These are phyloP conservation scores for Lycorma delicatula DNA, from an alignment of 1,140 invertebrate genomes.

Conservation along the genomic window DNA sequence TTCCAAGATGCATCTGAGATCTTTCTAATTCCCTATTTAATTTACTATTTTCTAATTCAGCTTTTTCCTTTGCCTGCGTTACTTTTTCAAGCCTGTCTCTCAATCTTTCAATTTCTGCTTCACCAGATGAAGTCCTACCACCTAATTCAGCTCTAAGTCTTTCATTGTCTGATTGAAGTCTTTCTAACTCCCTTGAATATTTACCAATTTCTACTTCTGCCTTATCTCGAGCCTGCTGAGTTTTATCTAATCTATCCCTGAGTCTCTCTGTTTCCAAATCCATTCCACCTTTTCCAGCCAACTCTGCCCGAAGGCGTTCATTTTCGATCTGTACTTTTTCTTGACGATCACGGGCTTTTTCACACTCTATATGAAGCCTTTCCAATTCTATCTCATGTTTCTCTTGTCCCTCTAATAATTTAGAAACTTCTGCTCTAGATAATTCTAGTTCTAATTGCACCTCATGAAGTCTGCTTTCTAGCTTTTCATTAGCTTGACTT, in stretches of 20 bases:
- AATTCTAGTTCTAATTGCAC: constrained; percentile 68
- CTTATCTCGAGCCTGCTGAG: constrained; percentile 64
- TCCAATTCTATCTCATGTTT: constrained; percentile 69
- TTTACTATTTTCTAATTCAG: constrained; percentile 73
- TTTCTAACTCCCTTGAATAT: constrained; percentile 67
- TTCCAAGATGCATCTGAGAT: constrained; percentile 66
- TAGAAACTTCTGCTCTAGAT: constrained; percentile 64
- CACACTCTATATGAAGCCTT: constrained; percentile 70
- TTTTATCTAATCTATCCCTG: constrained; percentile 79
- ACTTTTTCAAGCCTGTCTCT: constrained; percentile 80
- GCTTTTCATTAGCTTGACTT: constrained; percentile 43
- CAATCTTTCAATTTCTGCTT: constrained; percentile 70
- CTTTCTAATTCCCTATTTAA: constrained; percentile 81
- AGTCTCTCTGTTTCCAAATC: constrained; percentile 73
- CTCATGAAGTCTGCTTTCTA: constrained; percentile 71
- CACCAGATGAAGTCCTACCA: constrained; percentile 40
- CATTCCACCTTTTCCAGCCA: constrained; percentile 38
- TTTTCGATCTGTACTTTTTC: constrained; percentile 72
- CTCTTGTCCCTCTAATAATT: constrained; percentile 59
- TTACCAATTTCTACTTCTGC: constrained; percentile 78
- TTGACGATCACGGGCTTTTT: constrained; percentile 73
- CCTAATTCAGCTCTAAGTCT: constrained; percentile 36
- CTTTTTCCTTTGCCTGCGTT: constrained; percentile 61
- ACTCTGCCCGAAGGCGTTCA: constrained; percentile 57
- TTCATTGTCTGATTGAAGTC: constrained; percentile 41